Evolutionary conservation across 2,113 vertebrate species (phyloP), one percentile per base, ranked within the genome.

Genomic region (Astatotilapia flaviijosephi): DNA sequence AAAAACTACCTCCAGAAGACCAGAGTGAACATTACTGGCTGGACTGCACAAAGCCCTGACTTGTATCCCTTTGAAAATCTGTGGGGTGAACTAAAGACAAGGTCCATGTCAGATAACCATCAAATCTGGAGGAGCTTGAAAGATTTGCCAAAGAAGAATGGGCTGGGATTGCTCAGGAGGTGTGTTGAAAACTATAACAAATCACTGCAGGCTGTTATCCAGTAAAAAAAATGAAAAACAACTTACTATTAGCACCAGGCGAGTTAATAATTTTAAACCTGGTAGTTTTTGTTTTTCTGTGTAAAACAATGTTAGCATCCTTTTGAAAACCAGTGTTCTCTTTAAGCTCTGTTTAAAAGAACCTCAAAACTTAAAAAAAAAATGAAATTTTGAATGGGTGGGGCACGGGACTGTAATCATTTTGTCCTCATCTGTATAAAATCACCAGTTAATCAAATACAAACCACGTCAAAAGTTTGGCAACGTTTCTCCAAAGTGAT

Each of bases 341-440:
- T 55, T 55, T 55, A 26, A 55, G 53, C 11, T 55, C 53, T 23
- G 53, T 23, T 13, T 55, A 23, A 55, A 12, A 23, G 11, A 23
- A 55, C 53, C 4, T 55, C 2, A 2, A 13, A 55, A 55, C 11
- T 13, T 23, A 0, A 6, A 42, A 0, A 0, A 23, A 51, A 23
- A 23, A 17, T 12, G 4, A 6, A 12, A 55, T 55, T 55, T 56
- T 56, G 21, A 26, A 56, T 1, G 54, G 12, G 54, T 26, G 54
- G 12, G 6, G 4, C 12, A 13, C 4, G 2, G 21, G 54, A 3
- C 21, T 56, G 6, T 14, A 7, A 56, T 56, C 6, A 14, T 56
- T 56, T 56, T 26, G 12, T 56, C 54, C 21, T 26, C 7, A 56
- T 26, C 21, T 56, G 54, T 26, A 56, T 56, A 56, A 26, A 26